Base-by-base conservation (phyloP, 2,888 invertebrate species). In the Endomychus coccineus region DNA sequence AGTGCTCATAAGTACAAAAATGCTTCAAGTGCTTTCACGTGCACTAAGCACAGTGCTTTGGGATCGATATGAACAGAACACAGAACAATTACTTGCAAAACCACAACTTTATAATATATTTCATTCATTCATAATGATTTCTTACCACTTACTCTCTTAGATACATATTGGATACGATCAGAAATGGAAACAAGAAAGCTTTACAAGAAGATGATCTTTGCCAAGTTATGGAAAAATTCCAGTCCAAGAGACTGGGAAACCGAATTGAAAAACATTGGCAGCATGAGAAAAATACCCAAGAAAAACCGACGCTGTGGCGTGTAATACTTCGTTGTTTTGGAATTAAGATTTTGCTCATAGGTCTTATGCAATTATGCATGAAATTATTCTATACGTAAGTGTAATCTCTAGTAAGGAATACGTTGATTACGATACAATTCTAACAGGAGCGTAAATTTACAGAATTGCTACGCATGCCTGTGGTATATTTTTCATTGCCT, bases 171-270 rank as follows among this genome's bases (percentile, higher is more conserved):
- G 19, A 19, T 4, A 27, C 33, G 17, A 27, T 33, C 13, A 10
- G 22, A 3, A 38, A 27, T 13, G 33, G 38, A 4, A 21, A 13
- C n/a, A 27, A 27, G 17, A 21, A 23, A n/a, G 38, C 32, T 1
- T 27, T 38, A 27, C 28, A 32, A 11, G 38, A 32, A 28, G 23
- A 16, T 6, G 38, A 38, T 17, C 19, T 38, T 5, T 38, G 22
- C 11, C 22, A 38, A 27, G 38, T 38, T 1, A 33, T 32, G 32
- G 24, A 33, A 16, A 28, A 22, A 11, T 34, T 33, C 27, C 32
- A 38, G 15, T 27, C 38, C 7, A 33, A 38, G 10, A 38, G 23
- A 23, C 24, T 38, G 12, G 38, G 38, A 7, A 33, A 38, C 25
- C 19, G 25, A 3, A 19, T 38, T 4, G 38, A 38, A 22, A 17